phyloP scores from a whole-genome alignment of 2,797 vertebrate species.

The Arnoldichthys spilopterus region DNA sequence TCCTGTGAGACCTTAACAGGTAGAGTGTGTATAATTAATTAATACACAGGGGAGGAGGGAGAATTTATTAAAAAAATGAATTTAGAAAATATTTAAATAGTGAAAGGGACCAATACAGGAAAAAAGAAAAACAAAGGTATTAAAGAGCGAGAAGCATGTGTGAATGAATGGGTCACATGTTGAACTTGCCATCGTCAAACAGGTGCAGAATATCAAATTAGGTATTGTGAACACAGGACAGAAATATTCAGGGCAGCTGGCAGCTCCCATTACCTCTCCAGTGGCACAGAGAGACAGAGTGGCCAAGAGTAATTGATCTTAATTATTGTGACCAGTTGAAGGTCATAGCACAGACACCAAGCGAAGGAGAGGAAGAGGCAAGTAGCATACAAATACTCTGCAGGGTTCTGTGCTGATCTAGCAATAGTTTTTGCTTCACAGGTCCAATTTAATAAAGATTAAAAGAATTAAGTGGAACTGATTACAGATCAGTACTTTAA shows the following conservation, averaged over 20 bases:
- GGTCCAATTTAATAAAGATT: background rate
- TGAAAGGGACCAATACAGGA: too few relatives aligned
- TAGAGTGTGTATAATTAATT: too few relatives aligned
- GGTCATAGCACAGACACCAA: conserved; percentile 46
- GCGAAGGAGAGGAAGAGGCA: conserved; percentile 19
- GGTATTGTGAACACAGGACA: conserved; percentile 49
- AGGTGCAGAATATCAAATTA: conserved; percentile 45
- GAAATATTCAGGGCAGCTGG: conserved; percentile 52
- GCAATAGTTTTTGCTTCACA: background rate
- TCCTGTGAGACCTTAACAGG: too few relatives aligned
- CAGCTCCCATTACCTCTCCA: conserved; percentile 47
- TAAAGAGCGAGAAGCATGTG: background rate
- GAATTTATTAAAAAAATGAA: too few relatives aligned
- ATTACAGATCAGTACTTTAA: background rate
- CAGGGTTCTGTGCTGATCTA: conserved; percentile 9
- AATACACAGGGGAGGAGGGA: too few relatives aligned
- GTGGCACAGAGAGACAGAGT: conserved; percentile 36
- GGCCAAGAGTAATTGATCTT: conserved; percentile 60
- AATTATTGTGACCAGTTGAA: conserved; percentile 57
- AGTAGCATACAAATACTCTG: conserved; percentile 41
- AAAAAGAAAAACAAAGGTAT: background rate
- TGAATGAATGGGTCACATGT: background rate
- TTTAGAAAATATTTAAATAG: background rate
- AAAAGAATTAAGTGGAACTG: background rate
- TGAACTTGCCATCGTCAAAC: conserved; percentile 21